Percentiles rank a stretch among this genome's conserved stretches.
These are phyloP conservation scores for Choloepus didactylus DNA, from an alignment of 2,797 vertebrate species.

Conservation along the genomic window DNA sequence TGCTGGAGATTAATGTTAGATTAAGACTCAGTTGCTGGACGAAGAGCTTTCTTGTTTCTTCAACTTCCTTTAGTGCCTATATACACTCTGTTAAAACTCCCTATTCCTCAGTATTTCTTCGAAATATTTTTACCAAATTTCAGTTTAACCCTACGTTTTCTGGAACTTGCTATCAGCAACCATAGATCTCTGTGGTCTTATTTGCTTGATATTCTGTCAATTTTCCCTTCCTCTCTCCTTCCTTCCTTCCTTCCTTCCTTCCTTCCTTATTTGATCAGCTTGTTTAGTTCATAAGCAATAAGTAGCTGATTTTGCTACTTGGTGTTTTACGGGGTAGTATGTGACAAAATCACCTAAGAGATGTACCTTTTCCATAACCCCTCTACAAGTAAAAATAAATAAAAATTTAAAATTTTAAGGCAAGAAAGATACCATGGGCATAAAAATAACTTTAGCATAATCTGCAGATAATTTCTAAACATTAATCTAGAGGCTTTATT, in stretches of 20 bases:
- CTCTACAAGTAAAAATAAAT: constrained; percentile 39
- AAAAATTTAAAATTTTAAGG: background rate
- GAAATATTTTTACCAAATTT: constrained; percentile 19
- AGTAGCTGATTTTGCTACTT: constrained; percentile 39
- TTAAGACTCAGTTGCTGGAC: background rate
- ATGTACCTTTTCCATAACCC: background rate
- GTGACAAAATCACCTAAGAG: background rate
- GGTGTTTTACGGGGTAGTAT: background rate
- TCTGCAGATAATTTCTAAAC: constrained; percentile 27
- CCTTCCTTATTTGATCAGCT: background rate
- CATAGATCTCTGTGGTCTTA: background rate
- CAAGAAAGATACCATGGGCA: too few relatives aligned
- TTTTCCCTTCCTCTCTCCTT: background rate
- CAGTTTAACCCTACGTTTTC: background rate
- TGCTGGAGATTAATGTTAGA: constrained; percentile 24
- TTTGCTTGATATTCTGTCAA: background rate
- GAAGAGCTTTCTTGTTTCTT: constrained; percentile 36
- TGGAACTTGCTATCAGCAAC: constrained; percentile 17
- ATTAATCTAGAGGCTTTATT: background rate
- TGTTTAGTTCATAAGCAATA: background rate
- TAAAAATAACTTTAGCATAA: constrained; percentile 27
- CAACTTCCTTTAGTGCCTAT: background rate
- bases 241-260: background rate
- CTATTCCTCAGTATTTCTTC: background rate
- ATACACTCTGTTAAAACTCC: background rate